Base-by-base conservation (phyloP, 2,888 invertebrate species). In the Alloscopus bannaensis region DNA sequence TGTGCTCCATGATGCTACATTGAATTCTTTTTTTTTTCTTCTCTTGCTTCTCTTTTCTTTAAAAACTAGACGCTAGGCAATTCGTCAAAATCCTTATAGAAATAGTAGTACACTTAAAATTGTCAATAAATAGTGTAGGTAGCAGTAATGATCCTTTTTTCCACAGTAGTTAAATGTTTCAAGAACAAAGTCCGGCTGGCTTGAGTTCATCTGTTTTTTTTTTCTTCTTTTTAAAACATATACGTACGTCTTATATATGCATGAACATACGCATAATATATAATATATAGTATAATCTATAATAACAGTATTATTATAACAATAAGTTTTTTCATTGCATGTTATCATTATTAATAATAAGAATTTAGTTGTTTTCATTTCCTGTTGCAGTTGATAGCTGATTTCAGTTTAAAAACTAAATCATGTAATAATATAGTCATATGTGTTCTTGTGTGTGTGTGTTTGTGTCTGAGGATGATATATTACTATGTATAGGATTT, bases 181-280 rank as follows among this genome's bases (percentile, higher is more conserved):
- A 52, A 72, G 62, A 72, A 72, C 40, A 64, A 72, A 72, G 72
- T 72, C 72, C 62, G 50, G 62, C 72, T 62, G 72, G 72, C 72
- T 72, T 72, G 72, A 72, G 72, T 72, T 62, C 72, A 64, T 71
- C n/a, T n/a, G n/a, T n/a, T n/a, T n/a, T n/a, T n/a, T n/a, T n/a
- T n/a, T n/a, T n/a, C n/a, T n/a, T n/a, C n/a, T n/a, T n/a, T n/a
- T n/a, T n/a, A n/a, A n/a, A n/a, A n/a, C 6, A 28, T 42, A 2
- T 47, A 65, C 65, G 65, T 47, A 72, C 40, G 62, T n/a, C n/a
- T n/a, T 62, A 62, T 50, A 62, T 70, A 70, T 47, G 70, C 36
- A 72, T 62, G 72, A 72, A 72, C 72, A 62, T 4, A 22, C 52
- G 29, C 28, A 62, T 55, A 71, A 26, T 55, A 55, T 55, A 4